phyloP scores from a whole-genome alignment of 2,797 vertebrate species.

The Zalophus californianus region DNA sequence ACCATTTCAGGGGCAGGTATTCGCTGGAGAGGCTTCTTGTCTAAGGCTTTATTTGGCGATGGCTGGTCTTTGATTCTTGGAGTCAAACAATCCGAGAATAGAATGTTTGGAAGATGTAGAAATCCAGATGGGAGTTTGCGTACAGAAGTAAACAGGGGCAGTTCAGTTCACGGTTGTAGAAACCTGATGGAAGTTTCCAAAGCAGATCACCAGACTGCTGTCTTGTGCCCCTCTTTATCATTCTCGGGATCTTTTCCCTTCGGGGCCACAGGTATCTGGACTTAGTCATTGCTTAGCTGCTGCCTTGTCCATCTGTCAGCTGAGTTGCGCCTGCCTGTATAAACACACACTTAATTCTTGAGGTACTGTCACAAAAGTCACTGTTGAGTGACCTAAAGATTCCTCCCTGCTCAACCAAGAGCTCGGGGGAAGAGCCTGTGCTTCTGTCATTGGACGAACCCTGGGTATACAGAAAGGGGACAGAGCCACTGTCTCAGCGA shows the following conservation, averaged over 20 bases:
- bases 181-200: neutral
- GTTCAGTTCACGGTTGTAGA: neutral
- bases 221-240: neutral
- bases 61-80: neutral
- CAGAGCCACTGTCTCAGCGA: neutral
- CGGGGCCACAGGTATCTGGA: neutral
- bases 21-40: neutral
- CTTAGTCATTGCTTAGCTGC: neutral
- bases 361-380: neutral
- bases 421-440: neutral
- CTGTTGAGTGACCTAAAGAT: neutral
- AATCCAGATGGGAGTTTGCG: neutral
- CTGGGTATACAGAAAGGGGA: neutral
- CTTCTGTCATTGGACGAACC: neutral
- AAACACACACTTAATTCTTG: neutral
- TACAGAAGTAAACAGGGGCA: neutral
- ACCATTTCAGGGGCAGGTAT: neutral
- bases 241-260: neutral
- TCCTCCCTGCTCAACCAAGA: neutral
- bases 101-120: conserved; percentile 25
- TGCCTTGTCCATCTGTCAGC: neutral
- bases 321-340: neutral
- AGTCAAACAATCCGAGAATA: neutral
- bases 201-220: neutral
- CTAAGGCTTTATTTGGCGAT: neutral